Conservation (phyloP, 2,888 invertebrate genomes). For the Yponomeuta cagnagella region DNA sequence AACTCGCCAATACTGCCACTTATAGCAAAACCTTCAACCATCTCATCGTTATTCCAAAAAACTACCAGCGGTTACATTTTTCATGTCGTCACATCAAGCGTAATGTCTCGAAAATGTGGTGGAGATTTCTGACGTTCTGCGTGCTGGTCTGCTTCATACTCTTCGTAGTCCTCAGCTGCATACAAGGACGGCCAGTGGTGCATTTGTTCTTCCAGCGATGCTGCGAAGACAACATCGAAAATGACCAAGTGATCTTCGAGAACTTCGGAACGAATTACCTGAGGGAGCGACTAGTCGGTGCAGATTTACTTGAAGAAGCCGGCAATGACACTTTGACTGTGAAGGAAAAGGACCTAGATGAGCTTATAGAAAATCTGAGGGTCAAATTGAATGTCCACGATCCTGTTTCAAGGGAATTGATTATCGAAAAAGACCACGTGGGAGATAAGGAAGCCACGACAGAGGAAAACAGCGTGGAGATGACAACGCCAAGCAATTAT, state of each 20-base stretch:
- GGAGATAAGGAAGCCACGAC: background rate
- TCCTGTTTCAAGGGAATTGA: conserved; percentile 24
- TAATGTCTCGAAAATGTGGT: conserved; percentile 46
- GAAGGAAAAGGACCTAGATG: conserved; percentile 27
- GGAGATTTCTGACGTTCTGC: conserved; percentile 56
- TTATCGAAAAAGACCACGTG: background rate
- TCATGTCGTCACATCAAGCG: background rate
- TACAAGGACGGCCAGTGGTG: conserved; percentile 51
- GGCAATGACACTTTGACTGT: conserved; percentile 30
- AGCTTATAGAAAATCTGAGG: conserved; percentile 28
- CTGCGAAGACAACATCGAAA: conserved; percentile 56
- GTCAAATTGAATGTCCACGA: conserved; percentile 33
- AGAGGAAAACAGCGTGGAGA: conserved; percentile 14
- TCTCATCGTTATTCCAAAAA: too few species aligned
- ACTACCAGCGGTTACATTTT: too few species aligned
- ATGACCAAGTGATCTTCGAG: conserved; percentile 55
- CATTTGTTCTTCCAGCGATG: conserved; percentile 54
- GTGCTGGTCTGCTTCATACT: conserved; percentile 49
- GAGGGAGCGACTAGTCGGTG: conserved; percentile 48
- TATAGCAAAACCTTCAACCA: too few species aligned
- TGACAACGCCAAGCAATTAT: conserved; percentile 17
- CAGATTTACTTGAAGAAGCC: conserved; percentile 31
- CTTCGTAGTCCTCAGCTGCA: conserved; percentile 50
- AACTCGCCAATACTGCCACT: too few species aligned
- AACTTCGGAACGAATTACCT: conserved; percentile 53